These are phyloP conservation scores for Saccostrea echinata DNA, from an alignment of 1,140 invertebrate species.

Conservation along the genomic window DNA sequence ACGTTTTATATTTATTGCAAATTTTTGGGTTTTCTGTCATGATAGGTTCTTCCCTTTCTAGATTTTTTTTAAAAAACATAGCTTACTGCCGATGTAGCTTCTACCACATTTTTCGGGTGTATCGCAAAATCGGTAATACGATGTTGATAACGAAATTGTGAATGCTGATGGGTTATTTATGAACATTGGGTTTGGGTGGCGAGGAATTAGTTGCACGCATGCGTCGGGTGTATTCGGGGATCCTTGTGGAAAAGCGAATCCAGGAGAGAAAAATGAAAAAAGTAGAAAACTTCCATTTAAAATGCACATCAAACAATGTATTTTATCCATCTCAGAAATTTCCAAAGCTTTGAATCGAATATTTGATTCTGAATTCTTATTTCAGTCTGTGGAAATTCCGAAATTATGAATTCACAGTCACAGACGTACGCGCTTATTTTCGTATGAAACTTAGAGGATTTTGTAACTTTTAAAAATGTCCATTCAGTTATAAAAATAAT, in stretches of 20 bases:
- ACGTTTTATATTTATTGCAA: no score
- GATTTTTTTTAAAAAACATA: background rate
- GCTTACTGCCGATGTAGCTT: background rate
- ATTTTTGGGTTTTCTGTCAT: no score
- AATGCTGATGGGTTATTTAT: background rate
- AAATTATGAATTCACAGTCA: no score
- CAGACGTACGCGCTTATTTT: no score
- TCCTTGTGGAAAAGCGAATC: background rate
- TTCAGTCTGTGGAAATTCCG: no score
- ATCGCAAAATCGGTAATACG: slow-evolving; percentile 6
- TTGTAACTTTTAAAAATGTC: no score
- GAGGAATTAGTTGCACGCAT: background rate
- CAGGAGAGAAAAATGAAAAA: background rate
- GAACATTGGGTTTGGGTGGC: background rate
- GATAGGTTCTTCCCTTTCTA: no score
- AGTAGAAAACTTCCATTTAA: background rate
- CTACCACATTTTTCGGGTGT: background rate
- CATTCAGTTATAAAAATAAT: no score
- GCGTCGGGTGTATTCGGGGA: background rate
- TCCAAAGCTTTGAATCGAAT: background rate
- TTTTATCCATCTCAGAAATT: background rate
- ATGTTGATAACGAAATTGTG: background rate
- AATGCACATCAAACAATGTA: background rate
- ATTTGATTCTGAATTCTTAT: no score
- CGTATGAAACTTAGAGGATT: no score